Evolutionary conservation across 2,113 vertebrate species (phyloP).

Genomic region (Pseudonaja textilis): DNA sequence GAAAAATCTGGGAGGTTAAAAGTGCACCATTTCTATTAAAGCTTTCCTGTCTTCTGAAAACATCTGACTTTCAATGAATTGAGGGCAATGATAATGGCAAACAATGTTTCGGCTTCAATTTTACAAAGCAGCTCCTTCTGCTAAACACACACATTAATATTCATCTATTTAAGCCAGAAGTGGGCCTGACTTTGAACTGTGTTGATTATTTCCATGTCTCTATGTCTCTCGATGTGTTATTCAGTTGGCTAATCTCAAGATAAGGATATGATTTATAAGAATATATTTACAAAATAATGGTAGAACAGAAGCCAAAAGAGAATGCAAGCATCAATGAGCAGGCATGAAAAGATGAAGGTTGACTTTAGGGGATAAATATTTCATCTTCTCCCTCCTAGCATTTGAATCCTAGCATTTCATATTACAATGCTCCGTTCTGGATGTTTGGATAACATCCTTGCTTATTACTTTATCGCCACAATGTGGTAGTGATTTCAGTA

Average conservation of each 20-base stretch:
- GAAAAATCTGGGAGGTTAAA: not conserved
- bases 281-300: not conserved
- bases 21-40: not conserved
- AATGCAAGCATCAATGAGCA: not conserved
- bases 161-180: not conserved
- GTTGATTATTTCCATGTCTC: not conserved
- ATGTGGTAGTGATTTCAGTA: not conserved
- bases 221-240: not conserved
- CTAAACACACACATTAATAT: not conserved
- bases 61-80: not conserved
- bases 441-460: not conserved
- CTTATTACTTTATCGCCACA: not conserved
- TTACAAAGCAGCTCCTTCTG: not conserved
- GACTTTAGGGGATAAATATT: not conserved
- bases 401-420: not conserved
- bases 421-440: not conserved
- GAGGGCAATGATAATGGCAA: not conserved
- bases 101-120: not conserved
- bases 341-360: not conserved
- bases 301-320: not conserved
- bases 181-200: not conserved
- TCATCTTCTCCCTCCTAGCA: not conserved
- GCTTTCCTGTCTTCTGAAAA: not conserved
- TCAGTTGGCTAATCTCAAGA: not conserved
- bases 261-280: not conserved